Evolutionary conservation across 2,888 invertebrate genomes (phyloP).

Genomic region (Orthonevra nobilis): DNA sequence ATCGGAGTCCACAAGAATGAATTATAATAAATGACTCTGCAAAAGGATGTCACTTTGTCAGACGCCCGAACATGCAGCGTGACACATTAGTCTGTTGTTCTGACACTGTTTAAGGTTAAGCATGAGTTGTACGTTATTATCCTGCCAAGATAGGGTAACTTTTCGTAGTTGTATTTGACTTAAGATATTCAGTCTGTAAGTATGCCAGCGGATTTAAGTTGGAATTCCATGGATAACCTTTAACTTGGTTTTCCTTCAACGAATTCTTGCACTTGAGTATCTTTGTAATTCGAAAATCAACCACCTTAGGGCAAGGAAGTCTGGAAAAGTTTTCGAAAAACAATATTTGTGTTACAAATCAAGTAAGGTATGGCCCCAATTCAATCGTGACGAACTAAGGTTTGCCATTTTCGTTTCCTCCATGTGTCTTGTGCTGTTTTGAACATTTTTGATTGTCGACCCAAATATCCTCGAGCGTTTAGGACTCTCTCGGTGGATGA

Average conservation of each 20-base stretch:
- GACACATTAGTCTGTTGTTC: slow-evolving; percentile 63
- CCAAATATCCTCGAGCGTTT: slow-evolving; percentile 13
- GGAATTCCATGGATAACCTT: too few species aligned
- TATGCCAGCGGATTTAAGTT: too few species aligned
- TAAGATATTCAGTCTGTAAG: too few species aligned
- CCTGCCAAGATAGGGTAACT: slow-evolving; percentile 10
- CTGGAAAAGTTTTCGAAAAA: too few species aligned
- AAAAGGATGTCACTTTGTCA: slow-evolving; percentile 68
- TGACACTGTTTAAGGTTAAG: slow-evolving; percentile 40
- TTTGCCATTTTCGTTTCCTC: neutral
- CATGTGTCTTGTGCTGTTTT: neutral
- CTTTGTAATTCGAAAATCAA: too few species aligned
- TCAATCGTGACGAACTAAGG: neutral
- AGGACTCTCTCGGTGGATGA: neutral
- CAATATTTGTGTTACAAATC: neutral
- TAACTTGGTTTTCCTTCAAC: too few species aligned
- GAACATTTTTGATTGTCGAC: neutral
- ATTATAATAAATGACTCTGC: slow-evolving; percentile 67
- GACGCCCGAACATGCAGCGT: slow-evolving; percentile 63
- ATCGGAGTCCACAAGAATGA: slow-evolving; percentile 43
- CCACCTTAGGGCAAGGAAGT: too few species aligned
- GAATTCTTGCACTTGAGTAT: too few species aligned
- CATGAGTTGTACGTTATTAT: neutral
- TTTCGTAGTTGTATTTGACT: too few species aligned
- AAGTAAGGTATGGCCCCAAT: neutral